Evolutionary conservation across 2,888 invertebrate genomes (phyloP).

Genomic region (Drosophila suboccidentalis): DNA sequence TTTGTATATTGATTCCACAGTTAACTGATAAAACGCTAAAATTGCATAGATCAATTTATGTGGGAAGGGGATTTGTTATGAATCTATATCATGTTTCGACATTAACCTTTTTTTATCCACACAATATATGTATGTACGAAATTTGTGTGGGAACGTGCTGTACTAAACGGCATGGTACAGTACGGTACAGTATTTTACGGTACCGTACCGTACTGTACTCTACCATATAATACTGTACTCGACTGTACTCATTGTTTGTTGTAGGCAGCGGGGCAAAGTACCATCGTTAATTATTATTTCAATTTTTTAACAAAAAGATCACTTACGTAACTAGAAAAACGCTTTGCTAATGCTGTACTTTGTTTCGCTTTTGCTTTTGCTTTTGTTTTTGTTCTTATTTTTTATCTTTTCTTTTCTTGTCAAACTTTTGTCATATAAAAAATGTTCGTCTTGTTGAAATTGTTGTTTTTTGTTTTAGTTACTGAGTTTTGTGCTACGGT

Average conservation of each 20-base stretch:
- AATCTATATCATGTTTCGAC: background rate
- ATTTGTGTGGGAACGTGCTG: background rate
- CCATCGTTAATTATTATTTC: slow-evolving; percentile 14
- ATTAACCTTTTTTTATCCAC: background rate
- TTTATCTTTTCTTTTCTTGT: slow-evolving; percentile 13
- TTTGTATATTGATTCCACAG: slow-evolving; percentile 3
- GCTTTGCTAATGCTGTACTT: slow-evolving; percentile 62
- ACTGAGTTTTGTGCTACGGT: slow-evolving; percentile 72
- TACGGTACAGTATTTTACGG: slow-evolving; percentile 6
- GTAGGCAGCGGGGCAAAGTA: slow-evolving; percentile 19
- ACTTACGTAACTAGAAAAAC: slow-evolving; percentile 67
- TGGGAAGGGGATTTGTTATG: background rate
- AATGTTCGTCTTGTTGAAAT: slow-evolving; percentile 29
- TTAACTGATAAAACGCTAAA: slow-evolving; percentile 41
- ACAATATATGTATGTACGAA: background rate
- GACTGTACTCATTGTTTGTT: slow-evolving; percentile 4
- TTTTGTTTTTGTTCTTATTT: slow-evolving; percentile 13
- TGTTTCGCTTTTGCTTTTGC: slow-evolving; percentile 10
- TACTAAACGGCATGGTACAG: slow-evolving; percentile 3
- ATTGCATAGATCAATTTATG: slow-evolving; percentile 13
- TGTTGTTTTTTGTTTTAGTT: slow-evolving; percentile 30
- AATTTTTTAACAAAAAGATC: slow-evolving; percentile 49
- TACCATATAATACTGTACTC: slow-evolving; percentile 5
- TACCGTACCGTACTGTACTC: background rate
- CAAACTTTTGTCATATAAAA: slow-evolving; percentile 63